These are phyloP conservation scores for Meloidogyne floridensis DNA, from an alignment of 1,140 invertebrate genomes.

Conservation along the genomic window DNA sequence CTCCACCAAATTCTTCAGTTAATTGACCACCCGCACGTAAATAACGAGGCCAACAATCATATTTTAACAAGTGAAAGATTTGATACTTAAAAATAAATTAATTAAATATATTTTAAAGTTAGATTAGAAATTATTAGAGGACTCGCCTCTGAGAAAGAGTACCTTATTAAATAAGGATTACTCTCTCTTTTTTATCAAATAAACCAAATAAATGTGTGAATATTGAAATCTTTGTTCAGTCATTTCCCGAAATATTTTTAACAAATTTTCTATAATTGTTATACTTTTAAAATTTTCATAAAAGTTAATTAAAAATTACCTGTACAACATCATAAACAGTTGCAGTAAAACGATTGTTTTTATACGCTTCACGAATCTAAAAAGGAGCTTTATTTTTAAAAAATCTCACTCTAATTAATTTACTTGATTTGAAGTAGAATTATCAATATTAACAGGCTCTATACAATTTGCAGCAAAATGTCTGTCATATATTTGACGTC, in stretches of 20 bases:
- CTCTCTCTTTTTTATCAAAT: not conserved
- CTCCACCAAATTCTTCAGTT: conserved; percentile 38
- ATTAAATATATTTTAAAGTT: not conserved
- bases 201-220: not conserved
- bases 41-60: conserved; percentile 64
- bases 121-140: not conserved
- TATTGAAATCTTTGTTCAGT: not conserved
- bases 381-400: not conserved
- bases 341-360: conserved; percentile 44
- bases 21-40: conserved; percentile 55
- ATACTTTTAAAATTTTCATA: no score
- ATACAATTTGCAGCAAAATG: conserved; percentile 63
- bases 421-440: conserved; percentile 56
- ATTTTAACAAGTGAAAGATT: conserved; percentile 64
- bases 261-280: no score
- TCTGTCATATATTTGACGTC: conserved; percentile 55
- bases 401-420: conserved; percentile 7
- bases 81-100: conserved; percentile 27
- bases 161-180: not conserved
- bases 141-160: not conserved
- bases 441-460: conserved; percentile 64
- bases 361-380: conserved; percentile 53
- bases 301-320: conserved; percentile 43
- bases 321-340: conserved; percentile 63
- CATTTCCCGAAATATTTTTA: no score